Percentiles rank a stretch among this genome's conserved stretches.
Conservation (phyloP, 2,113 vertebrate species). For the Scartelaos histophorus region DNA sequence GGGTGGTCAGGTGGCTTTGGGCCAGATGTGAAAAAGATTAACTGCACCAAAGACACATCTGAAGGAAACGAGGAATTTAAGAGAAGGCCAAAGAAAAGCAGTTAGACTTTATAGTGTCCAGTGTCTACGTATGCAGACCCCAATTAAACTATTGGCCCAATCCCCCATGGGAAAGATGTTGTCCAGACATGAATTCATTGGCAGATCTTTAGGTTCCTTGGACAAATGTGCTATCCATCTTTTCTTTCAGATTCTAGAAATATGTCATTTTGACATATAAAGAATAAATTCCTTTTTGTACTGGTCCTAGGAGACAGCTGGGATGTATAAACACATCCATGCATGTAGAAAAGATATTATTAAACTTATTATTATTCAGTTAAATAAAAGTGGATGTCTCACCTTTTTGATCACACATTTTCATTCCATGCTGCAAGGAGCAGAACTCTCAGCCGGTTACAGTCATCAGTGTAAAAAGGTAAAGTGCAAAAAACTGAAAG, state of each 20-base stretch:
- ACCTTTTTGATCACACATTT: too few relatives aligned
- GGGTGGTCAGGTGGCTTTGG: slow-evolving; percentile 38
- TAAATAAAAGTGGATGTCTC: too few relatives aligned
- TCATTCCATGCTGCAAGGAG: too few relatives aligned
- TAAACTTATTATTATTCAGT: too few relatives aligned
- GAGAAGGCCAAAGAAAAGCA: not conserved
- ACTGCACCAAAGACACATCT: not conserved
- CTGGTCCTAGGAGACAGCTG: too few relatives aligned
- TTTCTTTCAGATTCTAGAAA: too few relatives aligned
- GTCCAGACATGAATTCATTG: not conserved
- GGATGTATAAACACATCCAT: not conserved
- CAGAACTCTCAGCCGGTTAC: too few relatives aligned
- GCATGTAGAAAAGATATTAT: not conserved
- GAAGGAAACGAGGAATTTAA: not conserved
- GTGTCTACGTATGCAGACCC: not conserved
- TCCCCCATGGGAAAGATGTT: not conserved
- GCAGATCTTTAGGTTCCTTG: not conserved
- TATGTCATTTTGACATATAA: too few relatives aligned
- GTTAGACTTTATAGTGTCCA: not conserved
- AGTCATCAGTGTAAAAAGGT: too few relatives aligned
- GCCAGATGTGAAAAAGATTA: slow-evolving; percentile 47
- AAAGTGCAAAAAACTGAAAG: too few relatives aligned
- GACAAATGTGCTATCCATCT: not conserved
- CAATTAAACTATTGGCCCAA: not conserved
- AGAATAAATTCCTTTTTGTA: too few relatives aligned